These are phyloP conservation scores for Empidonax traillii DNA, from an alignment of 2,113 vertebrate species.

Conservation along the genomic window DNA sequence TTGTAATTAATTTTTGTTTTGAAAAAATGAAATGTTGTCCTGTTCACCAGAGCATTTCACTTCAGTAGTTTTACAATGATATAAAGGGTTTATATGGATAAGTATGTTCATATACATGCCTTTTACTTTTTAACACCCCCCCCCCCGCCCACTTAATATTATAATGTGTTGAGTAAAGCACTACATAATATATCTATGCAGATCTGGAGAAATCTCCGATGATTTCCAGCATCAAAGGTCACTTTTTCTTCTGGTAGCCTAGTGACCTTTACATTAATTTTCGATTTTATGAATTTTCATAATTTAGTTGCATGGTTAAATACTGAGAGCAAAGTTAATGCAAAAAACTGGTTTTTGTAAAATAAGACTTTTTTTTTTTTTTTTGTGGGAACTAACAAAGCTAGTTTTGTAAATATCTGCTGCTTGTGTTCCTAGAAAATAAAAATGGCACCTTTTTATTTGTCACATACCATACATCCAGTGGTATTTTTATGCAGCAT, in stretches of 20 bases:
- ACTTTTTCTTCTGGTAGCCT: slow-evolving; percentile 51
- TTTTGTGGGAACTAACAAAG: not conserved
- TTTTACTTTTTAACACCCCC: not conserved
- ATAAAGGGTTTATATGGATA: not conserved
- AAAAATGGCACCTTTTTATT: not conserved
- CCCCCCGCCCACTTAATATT: not conserved
- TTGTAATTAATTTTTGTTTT: not conserved
- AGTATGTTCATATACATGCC: not conserved
- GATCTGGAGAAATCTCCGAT: not conserved
- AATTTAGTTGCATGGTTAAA: slow-evolving; percentile 13
- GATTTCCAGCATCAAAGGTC: slow-evolving; percentile 61
- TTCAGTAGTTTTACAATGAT: not conserved
- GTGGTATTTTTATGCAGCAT: not conserved
- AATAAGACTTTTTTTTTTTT: not conserved
- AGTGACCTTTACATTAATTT: slow-evolving; percentile 67
- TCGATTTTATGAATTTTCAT: slow-evolving; percentile 60
- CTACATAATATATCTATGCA: slow-evolving; percentile 42
- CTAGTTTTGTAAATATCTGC: not conserved
- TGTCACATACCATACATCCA: fast-evolving
- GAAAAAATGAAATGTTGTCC: not conserved
- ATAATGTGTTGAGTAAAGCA: slow-evolving; percentile 1
- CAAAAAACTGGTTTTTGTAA: not conserved
- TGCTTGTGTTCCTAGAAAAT: not conserved
- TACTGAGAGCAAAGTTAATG: not conserved
- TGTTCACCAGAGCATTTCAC: not conserved